Evolutionary conservation across 1,140 invertebrate species (phyloP).

Genomic region (Belonocnema kinseyi): DNA sequence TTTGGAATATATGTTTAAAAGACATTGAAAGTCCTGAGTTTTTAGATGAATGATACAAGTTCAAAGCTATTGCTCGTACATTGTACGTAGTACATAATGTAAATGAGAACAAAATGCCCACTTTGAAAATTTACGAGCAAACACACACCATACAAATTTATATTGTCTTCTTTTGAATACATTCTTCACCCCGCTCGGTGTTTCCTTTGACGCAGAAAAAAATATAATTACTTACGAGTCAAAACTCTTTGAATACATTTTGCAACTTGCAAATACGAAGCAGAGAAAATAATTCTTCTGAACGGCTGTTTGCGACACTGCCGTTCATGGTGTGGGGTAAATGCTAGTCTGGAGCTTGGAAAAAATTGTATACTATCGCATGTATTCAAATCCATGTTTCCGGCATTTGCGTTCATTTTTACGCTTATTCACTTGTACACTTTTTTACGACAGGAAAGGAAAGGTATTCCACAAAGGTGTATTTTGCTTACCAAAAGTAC

Average conservation of each 20-base stretch:
- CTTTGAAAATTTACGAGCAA: neutral
- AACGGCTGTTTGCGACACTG: neutral
- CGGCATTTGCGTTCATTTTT: neutral
- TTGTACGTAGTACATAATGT: neutral
- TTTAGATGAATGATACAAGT: conserved; percentile 22
- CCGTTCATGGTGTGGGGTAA: neutral
- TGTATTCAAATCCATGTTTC: conserved; percentile 10
- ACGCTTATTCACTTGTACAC: neutral
- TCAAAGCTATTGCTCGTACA: neutral
- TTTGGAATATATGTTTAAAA: conserved; percentile 6
- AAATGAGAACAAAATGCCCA: neutral
- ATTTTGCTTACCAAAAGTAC: too few relatives aligned
- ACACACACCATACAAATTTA: conserved; percentile 31
- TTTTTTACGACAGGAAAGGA: too few relatives aligned
- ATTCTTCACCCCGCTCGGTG: neutral
- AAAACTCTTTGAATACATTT: conserved; percentile 25
- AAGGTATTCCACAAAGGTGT: too few relatives aligned
- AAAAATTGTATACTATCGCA: neutral
- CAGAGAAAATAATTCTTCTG: conserved; percentile 31
- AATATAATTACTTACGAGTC: neutral
- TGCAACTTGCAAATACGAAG: conserved; percentile 12
- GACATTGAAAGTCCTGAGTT: conserved; percentile 1
- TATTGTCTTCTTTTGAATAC: conserved; percentile 16
- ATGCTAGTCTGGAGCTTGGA: neutral
- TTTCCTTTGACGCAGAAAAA: neutral